These are phyloP conservation scores for Cotesia congregata DNA, from an alignment of 2,888 invertebrate species.

Conservation along the genomic window DNA sequence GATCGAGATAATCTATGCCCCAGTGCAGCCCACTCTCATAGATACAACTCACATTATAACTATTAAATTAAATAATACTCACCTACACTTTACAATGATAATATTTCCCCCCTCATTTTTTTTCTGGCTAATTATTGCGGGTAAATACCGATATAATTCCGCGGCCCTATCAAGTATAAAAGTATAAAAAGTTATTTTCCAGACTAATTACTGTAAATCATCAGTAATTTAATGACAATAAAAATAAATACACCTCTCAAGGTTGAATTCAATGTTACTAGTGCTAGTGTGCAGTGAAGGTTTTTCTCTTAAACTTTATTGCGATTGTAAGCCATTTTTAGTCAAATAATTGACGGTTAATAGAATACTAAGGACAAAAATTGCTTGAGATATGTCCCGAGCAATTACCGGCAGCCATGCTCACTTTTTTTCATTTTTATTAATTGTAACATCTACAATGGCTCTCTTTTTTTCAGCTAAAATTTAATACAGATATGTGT, in stretches of 20 bases:
- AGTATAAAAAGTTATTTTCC: not conserved
- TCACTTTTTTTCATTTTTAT: not conserved
- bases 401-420: not conserved
- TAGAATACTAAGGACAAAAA: not conserved
- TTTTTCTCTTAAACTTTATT: constrained; percentile 1
- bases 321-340: not conserved
- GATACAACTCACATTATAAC: not conserved
- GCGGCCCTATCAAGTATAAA: too few relatives aligned
- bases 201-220: constrained; percentile 4
- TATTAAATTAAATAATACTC: not conserved
- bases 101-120: not conserved
- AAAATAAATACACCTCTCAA: not conserved
- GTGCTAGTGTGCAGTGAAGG: not conserved
- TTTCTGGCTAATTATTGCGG: too few relatives aligned
- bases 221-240: constrained; percentile 1
- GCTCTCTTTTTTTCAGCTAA: not conserved
- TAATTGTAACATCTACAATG: not conserved
- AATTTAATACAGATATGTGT: not conserved
- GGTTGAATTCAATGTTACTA: constrained; percentile 8
- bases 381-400: not conserved
- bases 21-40: constrained; percentile 40
- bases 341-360: not conserved
- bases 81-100: not conserved
- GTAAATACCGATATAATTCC: too few relatives aligned
- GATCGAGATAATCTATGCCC: constrained; percentile 51